These are phyloP conservation scores for Phrynocephalus versicolor DNA, from an alignment of 2,113 vertebrate genomes.

Conservation along the genomic window DNA sequence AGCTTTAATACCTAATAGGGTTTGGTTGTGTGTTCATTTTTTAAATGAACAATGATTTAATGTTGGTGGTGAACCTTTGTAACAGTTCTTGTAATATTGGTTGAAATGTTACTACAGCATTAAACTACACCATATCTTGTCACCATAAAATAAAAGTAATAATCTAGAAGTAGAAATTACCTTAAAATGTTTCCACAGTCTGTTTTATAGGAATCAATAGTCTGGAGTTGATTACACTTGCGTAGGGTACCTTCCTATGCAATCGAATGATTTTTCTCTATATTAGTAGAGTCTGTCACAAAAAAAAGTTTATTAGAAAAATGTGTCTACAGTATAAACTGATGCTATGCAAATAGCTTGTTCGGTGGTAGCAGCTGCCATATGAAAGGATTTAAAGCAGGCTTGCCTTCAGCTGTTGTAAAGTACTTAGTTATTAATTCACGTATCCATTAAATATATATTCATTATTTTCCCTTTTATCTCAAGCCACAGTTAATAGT, in stretches of 20 bases:
- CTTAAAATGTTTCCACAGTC: conserved; percentile 49
- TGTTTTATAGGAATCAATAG: background rate
- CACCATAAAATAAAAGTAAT: conserved; percentile 24
- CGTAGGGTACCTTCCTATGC: background rate
- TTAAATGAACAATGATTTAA: conserved; percentile 20
- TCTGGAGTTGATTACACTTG: background rate
- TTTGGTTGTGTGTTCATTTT: conserved; percentile 10
- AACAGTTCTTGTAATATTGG: background rate
- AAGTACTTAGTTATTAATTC: background rate
- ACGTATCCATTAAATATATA: background rate
- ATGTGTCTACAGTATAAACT: background rate
- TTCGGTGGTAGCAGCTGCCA: background rate
- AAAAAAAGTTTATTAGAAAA: background rate
- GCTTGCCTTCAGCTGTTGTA: background rate
- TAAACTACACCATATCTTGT: conserved; percentile 2
- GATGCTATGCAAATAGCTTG: background rate
- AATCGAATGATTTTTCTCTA: background rate
- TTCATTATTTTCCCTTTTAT: background rate
- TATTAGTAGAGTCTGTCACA: background rate
- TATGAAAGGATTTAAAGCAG: background rate
- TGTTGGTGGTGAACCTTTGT: conserved; percentile 27
- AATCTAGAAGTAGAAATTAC: conserved; percentile 50
- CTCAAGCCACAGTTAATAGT: background rate
- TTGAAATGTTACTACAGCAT: background rate
- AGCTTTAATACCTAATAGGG: conserved; percentile 17